Conservation (phyloP, 2,888 invertebrate species). For the Aspidiotus rigidus region DNA sequence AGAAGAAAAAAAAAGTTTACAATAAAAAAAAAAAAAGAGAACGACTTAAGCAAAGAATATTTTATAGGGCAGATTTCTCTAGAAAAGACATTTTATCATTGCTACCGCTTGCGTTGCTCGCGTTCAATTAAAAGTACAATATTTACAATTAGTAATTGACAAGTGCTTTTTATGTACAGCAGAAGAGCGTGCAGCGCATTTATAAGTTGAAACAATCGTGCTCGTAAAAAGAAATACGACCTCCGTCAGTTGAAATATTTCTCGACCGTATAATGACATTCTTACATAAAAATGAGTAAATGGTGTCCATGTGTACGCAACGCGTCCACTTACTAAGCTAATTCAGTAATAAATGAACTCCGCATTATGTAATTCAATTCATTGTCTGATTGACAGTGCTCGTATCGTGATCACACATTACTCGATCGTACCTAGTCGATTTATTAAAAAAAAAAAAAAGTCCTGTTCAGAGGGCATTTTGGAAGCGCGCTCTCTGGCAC, state of each 20-base stretch:
- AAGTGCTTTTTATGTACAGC: conserved; percentile 26
- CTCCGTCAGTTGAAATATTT: conserved; percentile 5
- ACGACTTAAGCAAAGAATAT: conserved; percentile 16
- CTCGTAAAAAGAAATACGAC: conserved; percentile 20
- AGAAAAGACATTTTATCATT: conserved; percentile 7
- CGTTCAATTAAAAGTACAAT: conserved; percentile 27
- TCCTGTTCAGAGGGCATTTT: no score
- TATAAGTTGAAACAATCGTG: neutral
- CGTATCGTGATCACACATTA: no score
- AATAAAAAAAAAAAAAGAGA: conserved; percentile 13
- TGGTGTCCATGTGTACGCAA: neutral
- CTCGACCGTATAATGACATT: neutral
- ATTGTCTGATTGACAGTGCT: neutral
- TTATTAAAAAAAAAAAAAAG: no score
- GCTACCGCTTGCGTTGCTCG: neutral
- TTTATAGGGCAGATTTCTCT: conserved; percentile 23
- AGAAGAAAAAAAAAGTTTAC: neutral
- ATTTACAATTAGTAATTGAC: conserved; percentile 31
- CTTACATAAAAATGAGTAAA: conserved; percentile 1
- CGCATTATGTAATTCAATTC: neutral
- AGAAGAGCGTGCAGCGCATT: conserved; percentile 11
- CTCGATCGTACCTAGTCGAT: no score
- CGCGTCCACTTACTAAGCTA: neutral
- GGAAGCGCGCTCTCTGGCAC: no score
- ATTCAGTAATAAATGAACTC: neutral